Evolutionary conservation across 2,888 invertebrate genomes (phyloP), one percentile per base, ranked within the genome.

Genomic region (Nysson spinosus): DNA sequence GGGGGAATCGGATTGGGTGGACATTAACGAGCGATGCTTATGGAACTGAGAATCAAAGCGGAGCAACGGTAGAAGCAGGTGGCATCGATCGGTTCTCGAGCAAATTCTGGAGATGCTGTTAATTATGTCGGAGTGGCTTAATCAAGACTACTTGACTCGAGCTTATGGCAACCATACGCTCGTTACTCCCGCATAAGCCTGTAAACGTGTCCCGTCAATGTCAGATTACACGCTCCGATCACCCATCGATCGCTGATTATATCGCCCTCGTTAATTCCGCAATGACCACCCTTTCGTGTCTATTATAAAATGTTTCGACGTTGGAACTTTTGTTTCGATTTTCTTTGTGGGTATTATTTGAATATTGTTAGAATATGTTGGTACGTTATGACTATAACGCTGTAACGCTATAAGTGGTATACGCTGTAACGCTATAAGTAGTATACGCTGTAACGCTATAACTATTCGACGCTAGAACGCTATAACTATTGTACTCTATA

Each of bases 91-190:
- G 40, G 12, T 40, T 43, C 42, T 20, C 54, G 42, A 55, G 73
- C 50, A 65, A 62, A 75, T 77, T 64, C 77, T 74, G 52, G 69
- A 71, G 75, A 69, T 75, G 67, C 66, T 62, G 75, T 77, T 77
- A 76, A 76, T 76, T 77, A 77, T 52, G 55, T 43, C 74, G 14
- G 47, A 76, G 71, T 77, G 66, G 75, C 75, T 76, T 77, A 77
- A 76, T 76, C 70, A 63, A 77, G 77, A 64, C 56, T 64, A 69
- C 76, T 76, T 75, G 75, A 72, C 66, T 63, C 57, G 60, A 63
- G 66, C 63, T 71, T 71, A 64, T 57, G 61, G 34, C 63, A 69
- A 71, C 61, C 69, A 57, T 67, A 61, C 61, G 68, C 68, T 60
- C 37, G 62, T 62, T 62, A 65, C 32, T 19, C 34, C 42, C 16